A percentile compares a stretch with the other conserved stretches of the same genome.
These are phyloP conservation scores for Eilema griseolum DNA, from an alignment of 2,888 invertebrate species.

Conservation along the genomic window DNA sequence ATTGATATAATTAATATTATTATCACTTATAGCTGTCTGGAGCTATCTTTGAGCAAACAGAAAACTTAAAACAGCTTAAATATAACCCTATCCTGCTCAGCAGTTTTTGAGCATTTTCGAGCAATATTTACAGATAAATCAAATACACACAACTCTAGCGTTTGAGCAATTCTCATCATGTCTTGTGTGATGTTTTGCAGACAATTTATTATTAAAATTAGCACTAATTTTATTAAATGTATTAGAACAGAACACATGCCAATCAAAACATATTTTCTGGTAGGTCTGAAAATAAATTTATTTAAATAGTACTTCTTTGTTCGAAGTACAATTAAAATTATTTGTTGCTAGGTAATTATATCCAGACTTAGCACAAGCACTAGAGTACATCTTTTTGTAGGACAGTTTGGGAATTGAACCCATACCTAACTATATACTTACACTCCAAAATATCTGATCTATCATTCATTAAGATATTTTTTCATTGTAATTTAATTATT, in stretches of 20 bases:
- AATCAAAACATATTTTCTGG: conserved; percentile 12
- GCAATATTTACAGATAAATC: neutral
- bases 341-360: neutral
- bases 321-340: neutral
- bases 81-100: neutral
- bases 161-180: neutral
- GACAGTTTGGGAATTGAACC: neutral
- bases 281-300: conserved; percentile 13
- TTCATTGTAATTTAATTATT: too few species aligned
- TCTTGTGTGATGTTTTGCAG: neutral
- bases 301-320: neutral
- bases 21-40: conserved; percentile 12
- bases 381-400: neutral
- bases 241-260: conserved; percentile 15
- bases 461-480: too few species aligned
- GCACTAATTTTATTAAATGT: neutral
- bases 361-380: neutral
- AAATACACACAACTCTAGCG: neutral
- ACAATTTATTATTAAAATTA: neutral
- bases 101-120: neutral
- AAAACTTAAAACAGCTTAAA: neutral
- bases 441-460: neutral
- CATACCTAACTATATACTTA: neutral
- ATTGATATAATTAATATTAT: conserved; percentile 5
- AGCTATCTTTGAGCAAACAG: neutral